These are phyloP conservation scores for Hucho hucho DNA, from an alignment of 2,113 vertebrate genomes.

Conservation along the genomic window DNA sequence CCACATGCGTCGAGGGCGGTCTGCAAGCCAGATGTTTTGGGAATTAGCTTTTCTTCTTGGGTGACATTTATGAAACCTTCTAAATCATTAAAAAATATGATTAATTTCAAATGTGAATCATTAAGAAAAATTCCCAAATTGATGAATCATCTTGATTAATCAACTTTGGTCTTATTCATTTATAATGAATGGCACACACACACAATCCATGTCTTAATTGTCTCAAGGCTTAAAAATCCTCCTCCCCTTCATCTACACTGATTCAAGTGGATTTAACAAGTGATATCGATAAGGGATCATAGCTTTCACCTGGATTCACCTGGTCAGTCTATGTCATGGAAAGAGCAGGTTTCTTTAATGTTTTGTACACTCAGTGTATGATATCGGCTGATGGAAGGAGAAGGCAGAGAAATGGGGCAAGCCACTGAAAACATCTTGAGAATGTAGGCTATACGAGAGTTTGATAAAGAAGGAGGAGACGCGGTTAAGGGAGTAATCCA, in stretches of 20 bases:
- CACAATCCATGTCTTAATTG: too few relatives aligned
- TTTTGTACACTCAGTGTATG: not conserved
- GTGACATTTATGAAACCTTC: conserved; percentile 63
- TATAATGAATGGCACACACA: too few relatives aligned
- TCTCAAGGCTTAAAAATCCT: too few relatives aligned
- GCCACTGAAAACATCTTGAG: conserved; percentile 49
- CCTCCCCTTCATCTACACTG: too few relatives aligned
- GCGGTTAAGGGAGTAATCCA: conserved; percentile 76
- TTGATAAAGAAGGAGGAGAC: conserved; percentile 74
- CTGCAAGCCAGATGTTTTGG: conserved; percentile 76
- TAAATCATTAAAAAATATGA: not conserved
- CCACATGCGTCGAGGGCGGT: conserved; percentile 70
- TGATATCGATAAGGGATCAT: too few relatives aligned
- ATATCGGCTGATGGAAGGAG: not conserved
- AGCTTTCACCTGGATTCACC: too few relatives aligned
- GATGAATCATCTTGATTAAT: not conserved
- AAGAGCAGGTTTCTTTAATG: too few relatives aligned
- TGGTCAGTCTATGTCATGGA: too few relatives aligned
- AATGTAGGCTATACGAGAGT: conserved; percentile 26
- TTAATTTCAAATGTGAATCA: too few relatives aligned
- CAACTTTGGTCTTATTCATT: not conserved
- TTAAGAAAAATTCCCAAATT: too few relatives aligned
- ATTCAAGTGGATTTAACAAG: too few relatives aligned
- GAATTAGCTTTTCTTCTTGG: conserved; percentile 53
- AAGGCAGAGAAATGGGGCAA: conserved; percentile 33